Base-by-base conservation (phyloP, 92 coral and sea anemone species). In the Isaurus tuberculatus region DNA sequence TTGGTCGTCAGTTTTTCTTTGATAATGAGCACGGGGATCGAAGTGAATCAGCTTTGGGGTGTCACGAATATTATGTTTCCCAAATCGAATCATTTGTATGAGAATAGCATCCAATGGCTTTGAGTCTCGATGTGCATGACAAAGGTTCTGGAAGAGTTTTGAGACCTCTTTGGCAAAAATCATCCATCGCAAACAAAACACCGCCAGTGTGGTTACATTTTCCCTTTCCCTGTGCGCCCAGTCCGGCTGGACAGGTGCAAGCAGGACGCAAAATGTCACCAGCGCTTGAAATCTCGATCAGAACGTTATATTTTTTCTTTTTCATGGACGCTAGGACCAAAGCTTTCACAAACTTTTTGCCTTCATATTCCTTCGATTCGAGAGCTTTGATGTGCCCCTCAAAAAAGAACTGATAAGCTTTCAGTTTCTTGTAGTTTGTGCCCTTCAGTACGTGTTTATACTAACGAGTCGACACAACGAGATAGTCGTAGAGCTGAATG, bases 191-290 rank as follows among this genome's bases (percentile, higher is more conserved):
- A 78, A 85, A 85, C 17, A 85, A 26, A 42, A 86, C 71, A 8
- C 79, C 84, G 15, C 90, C 86, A 8, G 63, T 66, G 55, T 87
- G 87, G 25, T 88, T 84, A 46, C 85, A 83, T 70, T 88, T 88
- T 4, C 86, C 88, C 43, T 77, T 89, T 5, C 87, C 84, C 1
- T 65, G 7, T 22, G 48, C 29, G 0, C 89, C 87, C 34, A 89
- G 87, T 20, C 87, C 89, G 28, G 83, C 88, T 17, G 92, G 92
- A 82, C 90, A 86, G 48, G 81, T 86, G 74, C 90, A 90, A 26
- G 90, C 86, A 32, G 90, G 87, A 22, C 75, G 79, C 75, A 77
- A 73, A 23, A 85, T 67, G 32, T 89, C 86, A 42, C 70, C 70
- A 25, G 40, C 70, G 11, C 15, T 15, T 5, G 79, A 63, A 37